Evolutionary conservation across 1,140 invertebrate species (phyloP).

Genomic region (Ephestia elutella): DNA sequence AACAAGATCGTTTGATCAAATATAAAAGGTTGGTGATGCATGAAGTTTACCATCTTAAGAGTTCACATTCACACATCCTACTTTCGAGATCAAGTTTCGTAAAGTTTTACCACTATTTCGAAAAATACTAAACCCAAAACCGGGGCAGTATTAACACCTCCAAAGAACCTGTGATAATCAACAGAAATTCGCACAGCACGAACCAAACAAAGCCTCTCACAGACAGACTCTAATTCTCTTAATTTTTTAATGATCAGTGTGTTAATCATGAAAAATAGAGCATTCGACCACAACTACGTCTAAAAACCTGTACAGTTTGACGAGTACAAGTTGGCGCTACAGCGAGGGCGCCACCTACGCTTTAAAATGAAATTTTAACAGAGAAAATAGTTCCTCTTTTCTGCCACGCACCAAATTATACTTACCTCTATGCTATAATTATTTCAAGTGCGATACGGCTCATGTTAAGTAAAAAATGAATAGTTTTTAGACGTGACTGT

Average conservation of each 20-base stretch:
- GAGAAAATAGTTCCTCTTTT: too few relatives aligned
- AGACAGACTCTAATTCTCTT: conserved; percentile 18
- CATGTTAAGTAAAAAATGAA: neutral
- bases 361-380: too few relatives aligned
- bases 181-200: conserved; percentile 3
- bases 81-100: neutral
- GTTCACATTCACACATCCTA: neutral
- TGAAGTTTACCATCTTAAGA: too few relatives aligned
- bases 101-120: neutral
- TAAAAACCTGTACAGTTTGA: neutral
- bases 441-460: neutral
- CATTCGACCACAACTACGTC: neutral
- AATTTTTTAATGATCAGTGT: conserved; percentile 31
- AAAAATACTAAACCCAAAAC: neutral
- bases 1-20: too few relatives aligned
- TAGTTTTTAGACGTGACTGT: neutral
- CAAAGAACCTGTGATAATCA: conserved; percentile 2
- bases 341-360: too few relatives aligned
- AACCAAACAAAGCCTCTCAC: neutral
- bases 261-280: conserved; percentile 22
- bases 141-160: conserved; percentile 3
- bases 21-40: too few relatives aligned
- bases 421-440: too few relatives aligned
- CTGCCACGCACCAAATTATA: too few relatives aligned
- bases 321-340: too few relatives aligned